Evolutionary conservation across 2,888 invertebrate genomes (phyloP).

Genomic region (Acholoe squamosa): DNA sequence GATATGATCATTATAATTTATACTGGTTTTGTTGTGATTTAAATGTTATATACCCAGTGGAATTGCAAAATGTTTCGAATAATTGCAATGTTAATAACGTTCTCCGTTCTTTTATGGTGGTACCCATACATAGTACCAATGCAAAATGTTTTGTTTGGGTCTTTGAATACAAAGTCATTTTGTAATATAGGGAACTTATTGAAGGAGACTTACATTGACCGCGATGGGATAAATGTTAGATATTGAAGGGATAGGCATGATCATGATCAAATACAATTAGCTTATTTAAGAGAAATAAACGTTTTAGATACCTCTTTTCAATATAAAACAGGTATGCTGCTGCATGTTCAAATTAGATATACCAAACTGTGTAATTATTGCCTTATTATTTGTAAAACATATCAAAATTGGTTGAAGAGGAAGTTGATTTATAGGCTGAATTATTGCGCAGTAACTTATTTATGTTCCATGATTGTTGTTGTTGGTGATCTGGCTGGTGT

Average conservation of each 20-base stretch:
- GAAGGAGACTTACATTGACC: neutral
- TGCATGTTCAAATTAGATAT: constrained; percentile 7
- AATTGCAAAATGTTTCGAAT: neutral
- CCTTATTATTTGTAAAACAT: neutral
- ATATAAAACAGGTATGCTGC: neutral
- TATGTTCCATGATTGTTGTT: neutral
- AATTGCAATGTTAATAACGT: neutral
- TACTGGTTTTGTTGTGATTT: too few species aligned
- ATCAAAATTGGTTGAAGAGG: constrained; percentile 5
- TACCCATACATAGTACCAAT: neutral
- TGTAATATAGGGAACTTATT: neutral
- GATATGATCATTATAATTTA: too few species aligned
- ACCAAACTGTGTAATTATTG: neutral
- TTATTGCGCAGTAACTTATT: neutral
- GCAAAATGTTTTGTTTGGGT: constrained; percentile 23
- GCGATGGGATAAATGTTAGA: neutral
- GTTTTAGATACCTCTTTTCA: neutral
- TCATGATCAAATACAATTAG: neutral
- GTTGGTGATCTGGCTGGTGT: neutral
- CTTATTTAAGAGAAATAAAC: neutral
- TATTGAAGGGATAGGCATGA: neutral
- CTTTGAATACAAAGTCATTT: neutral
- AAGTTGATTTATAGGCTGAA: neutral
- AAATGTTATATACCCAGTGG: neutral
- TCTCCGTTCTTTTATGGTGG: neutral